Base-by-base conservation (phyloP, 1,140 invertebrate genomes). In the Cherax destructor region DNA sequence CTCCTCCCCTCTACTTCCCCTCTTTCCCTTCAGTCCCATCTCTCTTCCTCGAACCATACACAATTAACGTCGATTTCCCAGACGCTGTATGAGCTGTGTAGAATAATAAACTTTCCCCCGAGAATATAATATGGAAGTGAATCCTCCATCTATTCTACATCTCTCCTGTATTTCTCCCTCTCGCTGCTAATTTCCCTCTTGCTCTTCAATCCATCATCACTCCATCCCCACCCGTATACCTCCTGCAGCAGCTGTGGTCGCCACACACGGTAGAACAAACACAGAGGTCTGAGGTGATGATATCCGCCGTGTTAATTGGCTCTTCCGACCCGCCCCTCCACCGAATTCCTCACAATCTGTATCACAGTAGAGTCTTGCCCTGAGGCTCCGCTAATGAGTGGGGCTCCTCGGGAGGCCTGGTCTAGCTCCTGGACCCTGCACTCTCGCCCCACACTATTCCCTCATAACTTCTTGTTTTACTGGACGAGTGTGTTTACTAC, bases 261-360 rank as follows among this genome's bases (percentile, higher is more conserved):
- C 47, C 85, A 77, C 78, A n/a, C 76, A 87, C 85, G 52, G 49
- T 47, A 76, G 74, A 24, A 79, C 85, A 87, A 52, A 78, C 85
- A 87, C 85, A 52, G 72, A 21, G 72, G 76, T 87, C 85, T 79
- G 52, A 87, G 85, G 85, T 87, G 85, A 87, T 87, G 85, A 87
- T 87, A 87, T 87, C 85, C 49, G 85, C 76, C 74, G 85, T 87
- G 85, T 87, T 87, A 87, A 87, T 87, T 87, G 85, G 85, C 85
- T 76, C 85, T 87, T 87, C 85, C 85, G 85, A 87, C 85, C 85
- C 65, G 76, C n/a, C 85, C 30, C 30, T 41, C 85, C 85, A 87
- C 85, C 76, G 85, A 87, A 79, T 87, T 87, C 85, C 85, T 87
- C 85, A 74, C 85, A 87, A 61, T 87, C 85, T 87, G 76, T 87